Percentiles rank a stretch among this genome's conserved stretches.
phyloP scores from a whole-genome alignment of 2,113 vertebrate genomes.

The Lepus europaeus region DNA sequence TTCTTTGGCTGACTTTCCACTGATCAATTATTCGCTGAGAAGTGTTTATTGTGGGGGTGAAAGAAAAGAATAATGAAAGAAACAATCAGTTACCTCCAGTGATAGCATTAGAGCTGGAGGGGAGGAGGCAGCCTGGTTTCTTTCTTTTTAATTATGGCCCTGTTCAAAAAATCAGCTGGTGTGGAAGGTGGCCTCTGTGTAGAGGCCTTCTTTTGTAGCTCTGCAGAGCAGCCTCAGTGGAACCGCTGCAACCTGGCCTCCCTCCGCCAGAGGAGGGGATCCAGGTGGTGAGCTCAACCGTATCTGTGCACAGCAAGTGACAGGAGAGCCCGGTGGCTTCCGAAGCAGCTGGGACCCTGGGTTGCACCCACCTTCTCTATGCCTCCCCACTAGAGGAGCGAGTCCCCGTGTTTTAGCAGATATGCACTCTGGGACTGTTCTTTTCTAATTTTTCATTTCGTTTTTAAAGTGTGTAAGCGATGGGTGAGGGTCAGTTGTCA shows the following conservation, averaged over 20 bases:
- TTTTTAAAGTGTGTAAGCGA: neutral
- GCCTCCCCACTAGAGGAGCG: neutral
- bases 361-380: neutral
- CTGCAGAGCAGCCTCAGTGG: neutral
- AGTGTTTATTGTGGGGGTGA: slow-evolving; percentile 70
- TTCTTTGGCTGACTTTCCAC: slow-evolving; percentile 75
- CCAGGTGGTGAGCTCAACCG: slow-evolving; percentile 48
- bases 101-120: neutral
- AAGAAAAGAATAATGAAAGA: slow-evolving; percentile 71
- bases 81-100: slow-evolving; percentile 50
- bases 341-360: slow-evolving; percentile 61
- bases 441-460: slow-evolving; percentile 3
- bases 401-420: neutral
- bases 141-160: neutral
- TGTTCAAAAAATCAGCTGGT: neutral
- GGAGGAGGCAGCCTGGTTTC: neutral
- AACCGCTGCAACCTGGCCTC: slow-evolving; percentile 37
- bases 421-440: neutral
- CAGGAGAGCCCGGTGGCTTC: neutral
- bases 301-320: slow-evolving; percentile 33
- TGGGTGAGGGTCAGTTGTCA: neutral
- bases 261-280: slow-evolving; percentile 9
- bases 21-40: slow-evolving; percentile 68
- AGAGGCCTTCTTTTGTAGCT: neutral
- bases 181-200: neutral